Base-by-base conservation (phyloP, 1,140 invertebrate genomes). In the Planococcus citri region DNA sequence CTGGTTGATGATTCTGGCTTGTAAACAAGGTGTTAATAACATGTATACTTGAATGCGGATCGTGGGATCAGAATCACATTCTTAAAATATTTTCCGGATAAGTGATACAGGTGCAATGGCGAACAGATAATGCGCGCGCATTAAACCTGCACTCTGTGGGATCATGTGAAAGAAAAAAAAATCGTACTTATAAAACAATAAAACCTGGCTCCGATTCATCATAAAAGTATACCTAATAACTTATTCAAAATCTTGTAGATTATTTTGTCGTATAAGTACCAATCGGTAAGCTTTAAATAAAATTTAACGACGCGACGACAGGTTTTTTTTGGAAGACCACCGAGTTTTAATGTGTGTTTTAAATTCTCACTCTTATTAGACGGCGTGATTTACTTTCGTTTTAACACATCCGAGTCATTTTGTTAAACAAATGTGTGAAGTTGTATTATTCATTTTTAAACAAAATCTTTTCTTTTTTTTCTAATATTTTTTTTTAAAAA, bases 21-120 rank as follows among this genome's bases (percentile, higher is more conserved):
- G 60, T 64, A 64, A 64, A 64, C 60, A 64, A 64, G 60, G 60
- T 64, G 21, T 64, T 64, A 64, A 64, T 64, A 64, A 64, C 25
- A 27, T 64, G n/a, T n/a, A 12, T 64, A 64, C 60, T 64, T 64
- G 60, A 64, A 64, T 64, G 21, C 57, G 21, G 60, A 64, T 64
- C 60, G 60, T 64, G 60, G 60, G 60, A 64, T 64, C 60, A 25
- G 60, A 64, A 64, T 64, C 4, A 25, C 60, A 64, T 64, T 64
- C 60, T 27, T 25, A 25, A 64, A 64, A 64, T 64, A 64, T 64
- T 64, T 64, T 64, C 60, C 22, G 60, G 10, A 27, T 64, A 64
- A 24, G 17, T 64, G 25, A 64, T 64, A 20, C 22, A 25, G 60
- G 60, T 27, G 17, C 9, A 25, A 27, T 64, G 22, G 21, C 10